Evolutionary conservation across 2,888 invertebrate genomes (phyloP).

Genomic region (Phengaris alcon): DNA sequence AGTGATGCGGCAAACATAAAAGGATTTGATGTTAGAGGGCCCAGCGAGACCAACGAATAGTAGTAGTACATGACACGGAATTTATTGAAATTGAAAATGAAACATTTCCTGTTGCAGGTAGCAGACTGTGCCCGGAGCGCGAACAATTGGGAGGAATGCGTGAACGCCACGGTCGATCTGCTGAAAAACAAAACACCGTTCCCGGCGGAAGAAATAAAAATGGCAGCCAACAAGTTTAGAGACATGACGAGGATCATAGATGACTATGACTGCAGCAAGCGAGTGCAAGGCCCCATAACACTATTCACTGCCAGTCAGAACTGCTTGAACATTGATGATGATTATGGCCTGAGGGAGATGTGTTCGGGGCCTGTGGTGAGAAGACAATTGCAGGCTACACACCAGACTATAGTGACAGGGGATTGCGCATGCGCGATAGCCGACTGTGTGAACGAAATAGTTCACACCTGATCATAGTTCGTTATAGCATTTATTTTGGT

Average conservation of each 20-base stretch:
- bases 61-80: too few relatives aligned
- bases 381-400: constrained; percentile 87
- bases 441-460: constrained; percentile 49
- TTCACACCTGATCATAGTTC: not conserved
- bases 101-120: not conserved
- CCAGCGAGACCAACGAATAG: too few relatives aligned
- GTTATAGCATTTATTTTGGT: too few relatives aligned
- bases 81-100: too few relatives aligned
- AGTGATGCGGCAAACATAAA: too few relatives aligned
- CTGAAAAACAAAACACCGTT: constrained; percentile 46
- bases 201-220: constrained; percentile 69
- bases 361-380: constrained; percentile 75
- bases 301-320: constrained; percentile 93
- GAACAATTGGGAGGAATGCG: constrained; percentile 81
- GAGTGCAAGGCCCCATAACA: constrained; percentile 84
- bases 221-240: constrained; percentile 89
- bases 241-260: constrained; percentile 88
- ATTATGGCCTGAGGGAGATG: constrained; percentile 94
- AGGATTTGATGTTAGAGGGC: too few relatives aligned
- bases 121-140: not conserved
- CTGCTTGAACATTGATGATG: constrained; percentile 88
- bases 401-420: constrained; percentile 91
- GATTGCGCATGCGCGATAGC: constrained; percentile 87
- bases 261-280: constrained; percentile 83
- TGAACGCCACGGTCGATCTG: constrained; percentile 77